Percentiles rank a stretch among this genome's conserved stretches.
Evolutionary conservation across 2,113 vertebrate genomes (phyloP).

Genomic region (Lynx canadensis): DNA sequence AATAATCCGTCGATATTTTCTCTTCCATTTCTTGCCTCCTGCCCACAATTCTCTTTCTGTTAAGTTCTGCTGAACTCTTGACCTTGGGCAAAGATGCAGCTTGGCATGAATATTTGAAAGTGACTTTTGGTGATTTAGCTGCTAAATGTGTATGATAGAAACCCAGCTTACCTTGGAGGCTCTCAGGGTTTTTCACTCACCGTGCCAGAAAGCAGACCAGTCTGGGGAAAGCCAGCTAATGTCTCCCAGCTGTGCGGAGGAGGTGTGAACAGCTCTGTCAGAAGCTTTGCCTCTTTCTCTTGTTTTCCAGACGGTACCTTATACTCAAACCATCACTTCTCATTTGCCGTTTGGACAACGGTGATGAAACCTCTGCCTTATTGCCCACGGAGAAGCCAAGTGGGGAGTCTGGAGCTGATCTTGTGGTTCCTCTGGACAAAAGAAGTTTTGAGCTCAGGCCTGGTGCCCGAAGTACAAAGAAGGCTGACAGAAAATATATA

Average conservation of each 20-base stretch:
- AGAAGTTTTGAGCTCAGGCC: conserved; percentile 78
- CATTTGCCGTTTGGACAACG: conserved; percentile 84
- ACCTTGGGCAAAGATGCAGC: conserved; percentile 77
- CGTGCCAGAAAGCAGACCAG: conserved; percentile 77
- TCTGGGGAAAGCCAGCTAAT: conserved; percentile 85
- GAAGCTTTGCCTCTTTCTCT: conserved; percentile 82
- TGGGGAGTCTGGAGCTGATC: conserved; percentile 78
- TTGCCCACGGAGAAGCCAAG: conserved; percentile 83
- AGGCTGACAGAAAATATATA: conserved; percentile 84
- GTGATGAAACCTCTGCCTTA: conserved; percentile 82
- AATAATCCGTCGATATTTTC: background rate
- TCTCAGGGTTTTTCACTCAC: conserved; percentile 73
- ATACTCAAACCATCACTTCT: conserved; percentile 85
- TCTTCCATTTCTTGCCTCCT: conserved; percentile 22
- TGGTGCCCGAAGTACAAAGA: conserved; percentile 81
- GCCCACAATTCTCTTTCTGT: background rate
- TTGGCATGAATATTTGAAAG: conserved; percentile 71
- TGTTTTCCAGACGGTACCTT: conserved; percentile 80
- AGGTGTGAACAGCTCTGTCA: conserved; percentile 90
- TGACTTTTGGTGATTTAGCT: conserved; percentile 76
- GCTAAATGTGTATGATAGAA: conserved; percentile 81
- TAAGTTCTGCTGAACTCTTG: conserved; percentile 80
- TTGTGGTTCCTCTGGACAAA: conserved; percentile 77
- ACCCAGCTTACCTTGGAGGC: conserved; percentile 71
- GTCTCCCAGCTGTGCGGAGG: conserved; percentile 86